These are phyloP conservation scores for Fukomys damarensis DNA, from an alignment of 2,113 vertebrate species.

Conservation along the genomic window DNA sequence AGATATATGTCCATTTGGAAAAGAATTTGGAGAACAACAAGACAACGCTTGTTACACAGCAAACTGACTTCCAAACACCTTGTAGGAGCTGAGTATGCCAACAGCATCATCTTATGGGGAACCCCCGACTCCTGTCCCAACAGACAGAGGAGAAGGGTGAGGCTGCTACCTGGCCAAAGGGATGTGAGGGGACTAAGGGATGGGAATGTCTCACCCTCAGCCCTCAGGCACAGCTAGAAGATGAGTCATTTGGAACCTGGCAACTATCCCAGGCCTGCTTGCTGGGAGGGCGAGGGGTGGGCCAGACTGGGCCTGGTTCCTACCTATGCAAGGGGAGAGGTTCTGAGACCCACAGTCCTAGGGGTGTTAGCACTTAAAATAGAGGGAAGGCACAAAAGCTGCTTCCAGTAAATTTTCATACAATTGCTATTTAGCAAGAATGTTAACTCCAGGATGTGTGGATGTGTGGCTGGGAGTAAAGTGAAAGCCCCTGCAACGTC, in stretches of 20 bases:
- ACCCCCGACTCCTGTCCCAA: accelerated
- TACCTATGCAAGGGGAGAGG: background rate
- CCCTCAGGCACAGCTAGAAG: background rate
- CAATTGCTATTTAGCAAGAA: background rate
- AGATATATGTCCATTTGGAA: background rate
- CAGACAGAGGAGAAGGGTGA: background rate
- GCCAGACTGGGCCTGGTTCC: background rate
- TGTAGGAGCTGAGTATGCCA: background rate
- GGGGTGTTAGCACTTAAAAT: background rate
- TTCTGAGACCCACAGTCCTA: background rate
- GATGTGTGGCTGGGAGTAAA: background rate
- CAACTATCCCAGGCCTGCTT: background rate
- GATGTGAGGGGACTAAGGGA: background rate
- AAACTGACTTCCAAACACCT: background rate
- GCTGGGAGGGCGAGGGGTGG: background rate
- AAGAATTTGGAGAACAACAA: background rate
- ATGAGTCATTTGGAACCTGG: background rate
- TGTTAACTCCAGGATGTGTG: background rate
- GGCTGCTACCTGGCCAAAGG: accelerated
- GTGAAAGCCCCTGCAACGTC: accelerated
- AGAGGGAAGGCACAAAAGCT: background rate
- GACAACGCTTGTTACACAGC: background rate
- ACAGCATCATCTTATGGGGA: background rate
- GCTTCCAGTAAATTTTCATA: background rate
- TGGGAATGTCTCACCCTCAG: background rate